phyloP scores from a whole-genome alignment of 2,888 invertebrate genomes.

The Diaprepes abbreviatus region DNA sequence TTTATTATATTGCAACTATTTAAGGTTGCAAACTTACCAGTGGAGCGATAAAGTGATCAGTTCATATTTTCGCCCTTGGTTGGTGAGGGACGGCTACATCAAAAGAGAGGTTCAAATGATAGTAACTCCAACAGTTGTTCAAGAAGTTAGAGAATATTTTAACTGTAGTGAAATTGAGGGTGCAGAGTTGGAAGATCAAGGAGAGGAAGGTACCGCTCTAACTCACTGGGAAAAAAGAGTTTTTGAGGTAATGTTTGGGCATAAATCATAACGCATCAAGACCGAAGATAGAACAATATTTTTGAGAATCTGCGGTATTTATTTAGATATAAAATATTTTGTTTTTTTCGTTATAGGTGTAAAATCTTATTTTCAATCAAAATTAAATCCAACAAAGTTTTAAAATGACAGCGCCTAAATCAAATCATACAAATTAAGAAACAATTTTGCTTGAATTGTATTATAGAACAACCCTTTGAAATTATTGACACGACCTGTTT shows the following conservation, averaged over 20 bases:
- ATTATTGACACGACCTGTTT: too few relatives aligned
- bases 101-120: constrained; percentile 64
- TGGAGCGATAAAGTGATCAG: constrained; percentile 93
- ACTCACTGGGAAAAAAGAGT: constrained; percentile 99
- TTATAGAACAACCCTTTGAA: too few relatives aligned
- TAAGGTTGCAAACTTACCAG: constrained; percentile 89
- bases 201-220: constrained; percentile 94
- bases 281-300: too few relatives aligned
- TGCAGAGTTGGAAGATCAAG: constrained; percentile 98
- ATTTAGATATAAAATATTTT: too few relatives aligned
- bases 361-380: too few relatives aligned
- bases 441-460: too few relatives aligned
- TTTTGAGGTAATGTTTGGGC: constrained; percentile 83
- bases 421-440: too few relatives aligned
- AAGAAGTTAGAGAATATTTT: constrained; percentile 91
- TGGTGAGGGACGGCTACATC: constrained; percentile 64
- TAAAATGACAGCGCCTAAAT: too few relatives aligned
- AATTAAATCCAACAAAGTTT: too few relatives aligned
- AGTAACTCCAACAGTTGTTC: constrained; percentile 89
- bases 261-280: too few relatives aligned
- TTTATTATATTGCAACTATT: constrained; percentile 36
- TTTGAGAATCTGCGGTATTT: too few relatives aligned
- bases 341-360: too few relatives aligned
- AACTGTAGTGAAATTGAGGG: constrained; percentile 91
- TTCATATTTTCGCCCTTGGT: constrained; percentile 74